Evolutionary conservation across 2,113 vertebrate species (phyloP), one percentile per base, ranked within the genome.

Genomic region (Jacana jacana): DNA sequence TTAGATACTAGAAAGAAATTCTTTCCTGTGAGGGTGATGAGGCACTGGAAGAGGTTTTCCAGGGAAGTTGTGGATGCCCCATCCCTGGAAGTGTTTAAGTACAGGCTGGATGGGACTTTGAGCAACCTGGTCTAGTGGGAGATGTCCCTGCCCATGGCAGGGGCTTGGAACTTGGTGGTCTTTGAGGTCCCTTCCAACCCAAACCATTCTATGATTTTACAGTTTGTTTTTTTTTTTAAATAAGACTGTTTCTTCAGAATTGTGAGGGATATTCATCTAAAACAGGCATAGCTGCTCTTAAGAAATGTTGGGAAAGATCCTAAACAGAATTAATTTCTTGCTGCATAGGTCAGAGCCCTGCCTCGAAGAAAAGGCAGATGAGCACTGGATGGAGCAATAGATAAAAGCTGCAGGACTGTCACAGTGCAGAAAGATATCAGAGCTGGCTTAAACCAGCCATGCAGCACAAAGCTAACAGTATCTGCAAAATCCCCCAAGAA

Each of bases 401-500:
- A 66, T 71, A 42, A 71, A 77, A 92, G 51, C 68, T 92, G 39
- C 65, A 69, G 57, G 39, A 31, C 42, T 92, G 64, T 52, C 65
- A 61, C 0, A 0, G 18, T n/a, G 79, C 68, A 88, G 54, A 55
- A 40, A 78, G 92, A 64, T 52, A 81, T 44, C 88, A 86, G 73
- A 91, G 65, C 35, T 66, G 20, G 42, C 64, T 92, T 75, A 75
- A 81, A 87, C 16, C 65, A 89, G 44, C 83, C 89, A 81, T 76
- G 93, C 93, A 91, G 91, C 86, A 92, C 77, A 92, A 91, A 93
- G 61, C 4, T 23, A 93, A 55, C 77, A 71, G 49, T 33, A 86
- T 75, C 83, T 75, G 69, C 60, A 91, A 82, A 97, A 95, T 96
- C 94, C 91, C 93, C 64, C 86, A 69, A 89, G 84, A 89, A 85